Evolutionary conservation across 1,140 invertebrate species (phyloP), one percentile per base, ranked within the genome.

Genomic region (Laupala kohalensis): DNA sequence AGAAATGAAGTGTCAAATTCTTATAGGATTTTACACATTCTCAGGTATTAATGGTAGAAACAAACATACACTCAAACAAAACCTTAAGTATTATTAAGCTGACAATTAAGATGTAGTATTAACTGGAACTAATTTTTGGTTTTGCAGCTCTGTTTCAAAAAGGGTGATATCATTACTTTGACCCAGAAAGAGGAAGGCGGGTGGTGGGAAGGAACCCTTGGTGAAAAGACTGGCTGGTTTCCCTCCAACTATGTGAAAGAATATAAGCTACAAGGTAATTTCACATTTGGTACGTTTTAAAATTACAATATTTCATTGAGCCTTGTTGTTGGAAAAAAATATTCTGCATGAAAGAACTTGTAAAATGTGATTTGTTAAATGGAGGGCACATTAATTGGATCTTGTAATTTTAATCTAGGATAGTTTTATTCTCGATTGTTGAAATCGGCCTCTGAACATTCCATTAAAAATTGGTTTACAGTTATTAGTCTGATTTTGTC

Each of bases 171-270:
- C 67, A 98, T 99, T 73, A 96, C 95, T 19, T 90, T 99, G 29
- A 98, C 96, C 5, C 94, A 96, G 80, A 82, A 82, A 27, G 91
- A 95, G 77, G 90, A 98, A 79, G 96, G 96, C 67, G 96, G 94
- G 27, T 97, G 96, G 88, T 98, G 96, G 96, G 96, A 99, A 83
- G 97, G 96, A 19, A 98, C 95, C 3, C 82, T 97, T 24, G 88
- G 92, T 74, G 95, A 94, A 69, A 92, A 93, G 79, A 97, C 96
- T 74, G 96, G 96, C 75, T 99, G 97, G 97, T 99, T 99, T 84
- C 97, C 97, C 73, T 94, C 93, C 75, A 97, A 98, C 83, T 98
- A 97, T 87, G 95, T 97, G 24, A 92, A 91, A 77, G 94, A 96
- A 80, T 89, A 89, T 77, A 93, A 91, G 86, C 27, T 64, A 9